Evolutionary conservation across 23 tunicate genomes (phyloP), one percentile per base, ranked within the genome.

Genomic region (Styela plicata): DNA sequence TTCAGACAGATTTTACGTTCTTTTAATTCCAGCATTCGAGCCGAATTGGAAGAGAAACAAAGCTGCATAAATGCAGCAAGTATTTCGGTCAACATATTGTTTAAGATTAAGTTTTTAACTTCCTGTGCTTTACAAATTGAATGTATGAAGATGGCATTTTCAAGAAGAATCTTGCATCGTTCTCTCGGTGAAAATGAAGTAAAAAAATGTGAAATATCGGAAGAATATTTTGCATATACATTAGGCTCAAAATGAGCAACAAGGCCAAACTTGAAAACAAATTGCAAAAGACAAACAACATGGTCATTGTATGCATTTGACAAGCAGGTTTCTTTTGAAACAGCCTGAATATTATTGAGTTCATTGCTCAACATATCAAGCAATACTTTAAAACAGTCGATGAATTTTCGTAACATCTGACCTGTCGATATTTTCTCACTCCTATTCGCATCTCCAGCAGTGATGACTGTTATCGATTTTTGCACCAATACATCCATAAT

Each of bases 1-100:
- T 29, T 13, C 5, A 76, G 30, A 44, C 81, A 76, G 16, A 7
- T 24, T 76, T 76, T 76, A 16, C 81, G 36, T 37, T 44, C 66
- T 27, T 52, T 1, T 17, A 76, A 18, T 13, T 76, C 81, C 10
- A 76, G 22, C 17, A 25, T 21, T 76, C 66, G 20, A 17, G 81
- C 66, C 5, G 81, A 76, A 25, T 25, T 76, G 16, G 81, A 65
- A 23, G 81, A 76, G 24, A 76, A 76, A 57, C 81, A 76, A 17
- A 76, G 26, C n/a, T 76, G 81, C n/a, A 76, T 27, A 25, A 18
- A 67, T 16, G 71, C n/a, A 18, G 31, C 71, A 67, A 67, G 0
- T 18, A 67, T 27, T 16, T 67, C 71, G 24, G 31, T 17, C 0
- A 67, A 29, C 16, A 29, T 18, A 67, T 27, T 67, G n/a, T 29